Conservation (phyloP, 2,797 vertebrate species). For the Fringilla coelebs region DNA sequence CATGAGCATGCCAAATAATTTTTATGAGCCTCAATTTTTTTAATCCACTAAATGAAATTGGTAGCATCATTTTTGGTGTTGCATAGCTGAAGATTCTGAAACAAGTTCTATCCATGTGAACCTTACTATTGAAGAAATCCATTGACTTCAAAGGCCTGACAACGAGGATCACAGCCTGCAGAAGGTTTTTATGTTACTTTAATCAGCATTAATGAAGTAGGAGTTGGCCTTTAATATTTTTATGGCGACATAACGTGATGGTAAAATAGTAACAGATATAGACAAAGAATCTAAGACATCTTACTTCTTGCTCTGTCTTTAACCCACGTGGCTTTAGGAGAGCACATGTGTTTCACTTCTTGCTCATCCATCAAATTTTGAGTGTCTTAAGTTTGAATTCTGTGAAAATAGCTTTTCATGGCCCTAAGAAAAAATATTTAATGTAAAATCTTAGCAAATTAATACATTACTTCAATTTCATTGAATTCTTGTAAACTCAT, state of each 20-base stretch:
- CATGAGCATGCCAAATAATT: not conserved
- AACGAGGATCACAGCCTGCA: not conserved
- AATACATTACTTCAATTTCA: not conserved
- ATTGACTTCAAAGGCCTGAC: not conserved
- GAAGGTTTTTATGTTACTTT: not conserved
- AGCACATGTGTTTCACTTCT: not conserved
- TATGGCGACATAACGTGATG: not conserved
- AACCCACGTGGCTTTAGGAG: not conserved
- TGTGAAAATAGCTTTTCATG: not conserved
- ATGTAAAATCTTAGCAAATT: not conserved
- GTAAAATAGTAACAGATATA: not conserved
- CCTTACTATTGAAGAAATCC: not conserved
- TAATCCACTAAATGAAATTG: not conserved
- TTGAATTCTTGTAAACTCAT: not conserved
- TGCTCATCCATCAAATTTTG: not conserved
- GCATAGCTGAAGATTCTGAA: not conserved
- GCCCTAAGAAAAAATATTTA: not conserved
- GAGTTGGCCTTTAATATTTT: not conserved
- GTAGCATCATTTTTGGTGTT: not conserved
- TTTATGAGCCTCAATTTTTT: not conserved
- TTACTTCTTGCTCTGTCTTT: not conserved
- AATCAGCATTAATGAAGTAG: slow-evolving; percentile 1
- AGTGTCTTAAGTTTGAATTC: not conserved
- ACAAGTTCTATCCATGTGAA: not conserved
- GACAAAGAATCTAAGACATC: not conserved